Evolutionary conservation across 2,888 invertebrate species (phyloP), one percentile per base, ranked within the genome.

Genomic region (Erebia epiphron): DNA sequence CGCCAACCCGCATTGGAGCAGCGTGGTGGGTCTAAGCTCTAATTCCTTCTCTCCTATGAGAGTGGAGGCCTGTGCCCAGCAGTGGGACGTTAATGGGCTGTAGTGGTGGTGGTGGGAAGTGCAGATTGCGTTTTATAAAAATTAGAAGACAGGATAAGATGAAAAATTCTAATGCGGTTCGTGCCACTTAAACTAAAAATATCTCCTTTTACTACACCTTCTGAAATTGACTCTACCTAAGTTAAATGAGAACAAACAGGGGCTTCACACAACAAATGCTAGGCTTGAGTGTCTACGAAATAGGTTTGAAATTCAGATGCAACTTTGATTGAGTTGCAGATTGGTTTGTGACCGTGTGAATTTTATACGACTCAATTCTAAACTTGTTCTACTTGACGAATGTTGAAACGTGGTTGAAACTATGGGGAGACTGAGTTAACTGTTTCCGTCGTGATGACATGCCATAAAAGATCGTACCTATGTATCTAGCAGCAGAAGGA

Each of bases 301-400:
- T 26, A 49, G 64, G 64, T 62, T 58, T 57, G 49, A 21, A 64
- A 64, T 63, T 77, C 70, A 74, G 73, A 75, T 75, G 77, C 76
- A 80, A 79, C 76, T 80, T 79, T 78, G 79, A 80, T 79, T 76
- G 78, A 78, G 77, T 79, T 79, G 75, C 73, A 74, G 75, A 80
- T 77, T 75, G 77, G 78, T 75, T 73, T 69, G 60, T 68, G 69
- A 49, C 62, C 62, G 54, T 64, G 64, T 64, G 52, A 52, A 62
- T 62, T 62, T 62, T 62, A 62, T 54, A 64, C 64, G 54, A 41
- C 35, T 64, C 52, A 54, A 64, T 62, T 49, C 49, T 41, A 64
- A 54, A 54, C 11, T 18, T 13, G 35, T 63, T 63, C 52, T 11
- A 41, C 13, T 52, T 11, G 16, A 43, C 14, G 63, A 46, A 58